A percentile compares a stretch with the other conserved stretches of the same genome.
These are phyloP conservation scores for Trematocara variabile DNA, from an alignment of 2,113 vertebrate genomes.

Conservation along the genomic window DNA sequence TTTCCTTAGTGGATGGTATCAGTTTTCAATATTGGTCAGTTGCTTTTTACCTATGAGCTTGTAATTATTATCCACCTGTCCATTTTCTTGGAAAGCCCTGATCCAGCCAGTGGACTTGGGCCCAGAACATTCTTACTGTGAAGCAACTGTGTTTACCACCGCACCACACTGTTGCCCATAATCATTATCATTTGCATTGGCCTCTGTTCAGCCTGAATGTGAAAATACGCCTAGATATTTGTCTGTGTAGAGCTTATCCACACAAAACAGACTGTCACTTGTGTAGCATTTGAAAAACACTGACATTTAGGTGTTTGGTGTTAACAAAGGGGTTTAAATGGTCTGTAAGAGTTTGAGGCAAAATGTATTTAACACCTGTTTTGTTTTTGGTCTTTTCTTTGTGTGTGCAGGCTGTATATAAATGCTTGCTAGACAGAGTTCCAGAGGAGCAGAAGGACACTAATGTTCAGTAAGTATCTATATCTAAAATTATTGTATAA, in stretches of 20 bases:
- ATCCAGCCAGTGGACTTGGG: background rate
- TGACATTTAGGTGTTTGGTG: background rate
- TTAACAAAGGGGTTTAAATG: background rate
- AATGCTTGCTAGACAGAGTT: conserved; percentile 87
- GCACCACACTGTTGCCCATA: background rate
- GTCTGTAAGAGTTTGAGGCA: background rate
- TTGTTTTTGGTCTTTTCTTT: background rate
- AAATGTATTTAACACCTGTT: background rate
- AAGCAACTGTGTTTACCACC: background rate
- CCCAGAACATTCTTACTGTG: background rate
- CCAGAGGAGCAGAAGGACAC: conserved; percentile 87
- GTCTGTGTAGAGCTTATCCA: background rate
- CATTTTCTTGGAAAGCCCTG: background rate
- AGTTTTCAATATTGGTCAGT: background rate
- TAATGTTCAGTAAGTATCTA: conserved; percentile 82
- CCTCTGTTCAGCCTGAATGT: background rate
- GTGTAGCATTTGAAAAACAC: background rate
- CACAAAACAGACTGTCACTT: background rate
- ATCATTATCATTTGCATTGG: background rate
- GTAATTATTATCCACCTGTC: background rate
- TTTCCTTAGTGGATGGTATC: background rate
- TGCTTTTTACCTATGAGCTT: background rate
- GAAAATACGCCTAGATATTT: rapidly evolving
- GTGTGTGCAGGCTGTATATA: conserved; percentile 82
- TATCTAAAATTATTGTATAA: background rate